Conservation (phyloP, 2,888 invertebrate genomes). For the Athalia cordata region DNA sequence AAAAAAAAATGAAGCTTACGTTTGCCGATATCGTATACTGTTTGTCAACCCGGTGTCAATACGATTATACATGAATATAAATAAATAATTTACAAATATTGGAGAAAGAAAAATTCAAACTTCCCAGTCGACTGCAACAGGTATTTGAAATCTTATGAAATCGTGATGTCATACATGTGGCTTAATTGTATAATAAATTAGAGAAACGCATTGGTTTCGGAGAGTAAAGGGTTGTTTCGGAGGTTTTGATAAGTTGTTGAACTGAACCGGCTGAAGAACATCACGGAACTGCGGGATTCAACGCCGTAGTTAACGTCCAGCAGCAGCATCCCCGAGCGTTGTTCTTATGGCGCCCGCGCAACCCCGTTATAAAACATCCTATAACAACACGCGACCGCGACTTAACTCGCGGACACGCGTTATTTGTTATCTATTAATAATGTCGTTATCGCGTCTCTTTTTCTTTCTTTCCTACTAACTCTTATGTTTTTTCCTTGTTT, state of each 20-base stretch:
- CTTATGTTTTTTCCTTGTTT: too few relatives aligned
- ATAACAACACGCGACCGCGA: neutral
- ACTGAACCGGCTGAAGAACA: slow-evolving; percentile 52
- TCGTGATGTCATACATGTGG: too few relatives aligned
- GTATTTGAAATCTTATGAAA: too few relatives aligned
- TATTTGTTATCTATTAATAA: neutral
- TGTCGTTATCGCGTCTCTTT: too few relatives aligned
- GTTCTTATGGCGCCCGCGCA: slow-evolving; percentile 29
- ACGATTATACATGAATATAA: too few relatives aligned
- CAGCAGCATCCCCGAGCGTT: neutral
- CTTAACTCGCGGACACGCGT: neutral
- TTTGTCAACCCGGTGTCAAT: too few relatives aligned
- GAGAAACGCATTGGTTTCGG: neutral
- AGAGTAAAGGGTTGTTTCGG: neutral
- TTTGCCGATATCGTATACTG: too few relatives aligned
- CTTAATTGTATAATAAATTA: too few relatives aligned
- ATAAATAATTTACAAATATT: too few relatives aligned
- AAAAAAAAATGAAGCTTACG: neutral
- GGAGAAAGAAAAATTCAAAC: too few relatives aligned
- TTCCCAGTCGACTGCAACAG: too few relatives aligned
- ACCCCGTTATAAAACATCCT: neutral
- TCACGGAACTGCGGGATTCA: slow-evolving; percentile 54
- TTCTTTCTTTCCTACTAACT: too few relatives aligned
- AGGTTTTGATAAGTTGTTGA: slow-evolving; percentile 23
- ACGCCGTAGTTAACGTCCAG: slow-evolving; percentile 16